Evolutionary conservation across 1,140 invertebrate genomes (phyloP), one percentile per base, ranked within the genome.

Genomic region (Drosophila oshimai): DNA sequence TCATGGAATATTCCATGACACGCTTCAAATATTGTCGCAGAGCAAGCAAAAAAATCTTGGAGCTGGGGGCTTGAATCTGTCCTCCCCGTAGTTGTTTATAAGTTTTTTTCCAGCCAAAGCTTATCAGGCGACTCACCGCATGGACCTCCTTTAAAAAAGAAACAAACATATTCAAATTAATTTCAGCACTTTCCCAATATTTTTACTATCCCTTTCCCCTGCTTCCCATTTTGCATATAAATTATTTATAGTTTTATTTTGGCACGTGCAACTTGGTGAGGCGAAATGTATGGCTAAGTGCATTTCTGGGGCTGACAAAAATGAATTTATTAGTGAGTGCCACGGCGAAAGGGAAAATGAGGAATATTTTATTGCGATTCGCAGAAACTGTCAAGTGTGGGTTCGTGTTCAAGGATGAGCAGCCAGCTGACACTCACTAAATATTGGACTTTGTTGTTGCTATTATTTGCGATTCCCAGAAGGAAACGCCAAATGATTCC

Each of bases 1-100:
- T 61, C 53, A 64, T 39, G 80, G 81, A 87, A 86, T 86, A 86
- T 86, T 86, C 80, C 80, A 74, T 80, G 80, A 87, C 80, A 86
- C 81, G 81, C 68, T 86, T 81, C 75, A 84, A 84, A 84, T 84
- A 84, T 84, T 84, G 67, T 84, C 67, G 53, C 71, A 75, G 57
- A 44, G 57, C 61, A 84, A 86, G 81, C 75, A 76, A 46, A 54
- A 46, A 54, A 68, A 44, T 41, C 61, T 42, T 55, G 34, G 20
- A 81, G 37, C 41, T 31, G 36, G 57, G 55, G 61, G 6, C 61
- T 62, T 13, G 39, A 47, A 13, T 29, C 50, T 37, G 34, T 46
- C 41, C 45, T 34, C 33, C 31, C 49, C 44, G 18, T 65, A 65
- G 61, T 65, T 49, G 44, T 74, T 37, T 74, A 24, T 51, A 68